Evolutionary conservation across 1,140 invertebrate genomes (phyloP).

Genomic region (Diabrotica undecimpunctata): DNA sequence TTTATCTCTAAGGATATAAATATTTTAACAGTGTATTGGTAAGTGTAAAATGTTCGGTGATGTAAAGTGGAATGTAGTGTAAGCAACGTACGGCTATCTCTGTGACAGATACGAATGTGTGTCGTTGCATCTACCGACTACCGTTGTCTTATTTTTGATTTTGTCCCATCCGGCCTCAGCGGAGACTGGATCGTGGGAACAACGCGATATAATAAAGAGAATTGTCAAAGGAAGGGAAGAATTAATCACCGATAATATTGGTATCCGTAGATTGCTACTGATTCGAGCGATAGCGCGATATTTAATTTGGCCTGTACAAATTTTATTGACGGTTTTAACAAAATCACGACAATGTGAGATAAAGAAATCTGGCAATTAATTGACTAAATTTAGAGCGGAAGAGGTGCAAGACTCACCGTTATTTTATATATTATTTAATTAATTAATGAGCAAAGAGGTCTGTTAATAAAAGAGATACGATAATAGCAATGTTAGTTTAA

Average conservation of each 20-base stretch:
- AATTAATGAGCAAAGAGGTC: no score
- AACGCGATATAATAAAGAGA: background rate
- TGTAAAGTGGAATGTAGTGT: constrained; percentile 1
- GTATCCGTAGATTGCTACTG: background rate
- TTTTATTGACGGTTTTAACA: no score
- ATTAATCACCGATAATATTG: constrained; percentile 1
- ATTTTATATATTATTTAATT: no score
- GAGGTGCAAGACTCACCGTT: no score
- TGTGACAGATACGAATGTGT: background rate
- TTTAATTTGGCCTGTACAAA: background rate
- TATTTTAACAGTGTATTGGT: background rate
- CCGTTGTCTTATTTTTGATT: constrained; percentile 1
- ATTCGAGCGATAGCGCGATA: background rate
- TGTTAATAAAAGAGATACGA: no score
- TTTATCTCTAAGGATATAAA: background rate
- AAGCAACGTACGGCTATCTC: background rate
- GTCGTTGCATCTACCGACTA: background rate
- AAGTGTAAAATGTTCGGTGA: background rate
- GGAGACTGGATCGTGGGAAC: background rate
- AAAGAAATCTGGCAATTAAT: no score
- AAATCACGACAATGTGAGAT: no score
- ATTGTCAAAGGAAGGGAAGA: background rate
- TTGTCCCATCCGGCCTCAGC: background rate
- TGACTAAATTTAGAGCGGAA: no score
- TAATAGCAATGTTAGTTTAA: no score